phyloP scores from a whole-genome alignment of 2,113 vertebrate genomes.

The Polypterus bichir region DNA sequence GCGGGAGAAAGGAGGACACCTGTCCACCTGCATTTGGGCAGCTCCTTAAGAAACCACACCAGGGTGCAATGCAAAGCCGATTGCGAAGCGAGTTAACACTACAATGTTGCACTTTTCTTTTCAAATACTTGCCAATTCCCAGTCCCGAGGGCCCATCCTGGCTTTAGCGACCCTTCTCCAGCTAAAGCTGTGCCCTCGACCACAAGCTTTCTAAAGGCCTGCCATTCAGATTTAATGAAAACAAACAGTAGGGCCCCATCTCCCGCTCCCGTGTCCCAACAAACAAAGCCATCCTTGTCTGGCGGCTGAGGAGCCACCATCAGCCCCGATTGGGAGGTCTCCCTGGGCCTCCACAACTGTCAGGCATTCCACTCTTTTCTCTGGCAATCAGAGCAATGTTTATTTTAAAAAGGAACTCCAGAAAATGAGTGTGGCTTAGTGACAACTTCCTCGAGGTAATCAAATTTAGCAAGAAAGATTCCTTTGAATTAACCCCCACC shows the following conservation, averaged over 20 bases:
- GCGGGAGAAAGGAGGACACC: too few species aligned
- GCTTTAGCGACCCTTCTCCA: too few species aligned
- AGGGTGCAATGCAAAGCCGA: too few species aligned
- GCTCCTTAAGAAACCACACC: too few species aligned
- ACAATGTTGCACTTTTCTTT: too few species aligned
- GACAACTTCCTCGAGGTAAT: slow-evolving; percentile 33
- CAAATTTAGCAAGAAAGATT: slow-evolving; percentile 35
- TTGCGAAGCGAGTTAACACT: too few species aligned
- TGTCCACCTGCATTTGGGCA: too few species aligned
- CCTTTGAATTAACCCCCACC: neutral
- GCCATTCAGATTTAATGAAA: slow-evolving; percentile 47
- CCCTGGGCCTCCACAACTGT: slow-evolving; percentile 29
- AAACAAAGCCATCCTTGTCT: slow-evolving; percentile 54
- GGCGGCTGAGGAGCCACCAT: slow-evolving; percentile 27
- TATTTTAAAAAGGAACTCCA: slow-evolving; percentile 49
- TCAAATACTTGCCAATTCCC: too few species aligned
- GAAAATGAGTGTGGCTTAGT: slow-evolving; percentile 48
- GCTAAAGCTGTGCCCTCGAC: neutral
- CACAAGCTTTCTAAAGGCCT: slow-evolving; percentile 26
- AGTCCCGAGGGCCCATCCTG: too few species aligned
- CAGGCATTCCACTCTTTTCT: slow-evolving; percentile 4
- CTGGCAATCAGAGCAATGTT: slow-evolving; percentile 24
- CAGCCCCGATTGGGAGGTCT: slow-evolving; percentile 44
- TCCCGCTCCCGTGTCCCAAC: slow-evolving; percentile 26
- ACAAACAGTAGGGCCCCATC: slow-evolving; percentile 40